Conservation (phyloP, 2,113 vertebrate species). For the Bombycilla garrulus region DNA sequence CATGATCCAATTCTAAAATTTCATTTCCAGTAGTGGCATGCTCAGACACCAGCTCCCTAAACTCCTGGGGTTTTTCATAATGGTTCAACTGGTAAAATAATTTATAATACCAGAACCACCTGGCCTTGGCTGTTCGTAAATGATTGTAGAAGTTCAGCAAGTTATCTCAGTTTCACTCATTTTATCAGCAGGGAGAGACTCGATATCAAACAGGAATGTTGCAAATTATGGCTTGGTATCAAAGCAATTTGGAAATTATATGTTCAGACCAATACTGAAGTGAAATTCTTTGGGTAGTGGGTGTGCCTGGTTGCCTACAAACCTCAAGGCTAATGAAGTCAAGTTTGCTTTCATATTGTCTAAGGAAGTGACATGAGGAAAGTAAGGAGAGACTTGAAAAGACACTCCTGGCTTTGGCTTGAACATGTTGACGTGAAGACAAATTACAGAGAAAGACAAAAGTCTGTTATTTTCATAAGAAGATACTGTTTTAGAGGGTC, state of each 20-base stretch:
- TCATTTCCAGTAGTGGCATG: background rate
- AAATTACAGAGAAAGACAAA: background rate
- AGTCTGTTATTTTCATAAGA: background rate
- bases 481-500: background rate
- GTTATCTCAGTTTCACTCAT: background rate
- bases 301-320: background rate
- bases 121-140: background rate
- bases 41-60: background rate
- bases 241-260: background rate
- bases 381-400: background rate
- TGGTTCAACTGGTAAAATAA: slow-evolving; percentile 16
- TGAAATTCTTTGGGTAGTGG: background rate
- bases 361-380: background rate
- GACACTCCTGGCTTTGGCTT: background rate
- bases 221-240: slow-evolving; percentile 27
- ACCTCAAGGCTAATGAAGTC: background rate
- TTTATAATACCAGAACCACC: background rate
- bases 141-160: background rate
- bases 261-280: background rate
- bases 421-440: background rate
- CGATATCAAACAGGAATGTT: background rate
- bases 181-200: slow-evolving; percentile 3
- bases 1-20: background rate
- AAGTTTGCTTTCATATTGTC: background rate
- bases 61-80: background rate